Evolutionary conservation across 1,140 invertebrate species (phyloP).

Genomic region (Drosophila miranda): DNA sequence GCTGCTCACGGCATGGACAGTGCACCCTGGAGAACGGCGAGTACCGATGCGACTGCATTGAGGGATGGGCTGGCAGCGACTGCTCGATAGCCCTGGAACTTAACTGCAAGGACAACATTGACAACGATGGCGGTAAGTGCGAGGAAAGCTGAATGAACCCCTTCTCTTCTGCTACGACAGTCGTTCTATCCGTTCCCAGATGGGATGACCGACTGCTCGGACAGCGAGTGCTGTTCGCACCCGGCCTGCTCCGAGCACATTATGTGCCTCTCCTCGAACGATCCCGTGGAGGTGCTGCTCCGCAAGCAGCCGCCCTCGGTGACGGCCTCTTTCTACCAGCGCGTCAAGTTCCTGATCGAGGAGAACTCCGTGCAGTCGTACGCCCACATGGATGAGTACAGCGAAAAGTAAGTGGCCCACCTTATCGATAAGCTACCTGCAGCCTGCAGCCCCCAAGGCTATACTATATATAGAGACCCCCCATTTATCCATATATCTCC

Average conservation of each 20-base stretch:
- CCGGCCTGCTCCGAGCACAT: slow-evolving; percentile 93
- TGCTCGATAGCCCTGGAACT: slow-evolving; percentile 96
- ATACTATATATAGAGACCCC: slow-evolving; percentile 16
- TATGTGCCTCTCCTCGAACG: slow-evolving; percentile 96
- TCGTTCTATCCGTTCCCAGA: slow-evolving; percentile 85
- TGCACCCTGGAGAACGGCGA: slow-evolving; percentile 93
- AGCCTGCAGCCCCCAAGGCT: too few species aligned
- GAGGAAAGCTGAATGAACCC: background rate
- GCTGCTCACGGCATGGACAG: slow-evolving; percentile 94
- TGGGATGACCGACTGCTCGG: slow-evolving; percentile 98
- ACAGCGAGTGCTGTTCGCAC: slow-evolving; percentile 96
- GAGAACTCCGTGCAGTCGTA: slow-evolving; percentile 99
- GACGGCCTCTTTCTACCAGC: slow-evolving; percentile 98
- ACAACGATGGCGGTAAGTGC: slow-evolving; percentile 96
- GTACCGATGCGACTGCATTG: slow-evolving; percentile 94
- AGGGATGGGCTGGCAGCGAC: slow-evolving; percentile 95
- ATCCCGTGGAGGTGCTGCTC: slow-evolving; percentile 96
- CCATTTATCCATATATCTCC: slow-evolving; percentile 29
- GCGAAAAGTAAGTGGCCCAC: slow-evolving; percentile 93
- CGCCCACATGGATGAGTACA: slow-evolving; percentile 97
- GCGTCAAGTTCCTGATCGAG: slow-evolving; percentile 99
- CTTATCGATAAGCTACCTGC: slow-evolving; percentile 21
- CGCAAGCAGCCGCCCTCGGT: slow-evolving; percentile 97
- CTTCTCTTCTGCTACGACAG: background rate
- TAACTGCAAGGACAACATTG: slow-evolving; percentile 95